phyloP scores from a whole-genome alignment of 2,113 vertebrate genomes.

The Leucopsar rothschildi region DNA sequence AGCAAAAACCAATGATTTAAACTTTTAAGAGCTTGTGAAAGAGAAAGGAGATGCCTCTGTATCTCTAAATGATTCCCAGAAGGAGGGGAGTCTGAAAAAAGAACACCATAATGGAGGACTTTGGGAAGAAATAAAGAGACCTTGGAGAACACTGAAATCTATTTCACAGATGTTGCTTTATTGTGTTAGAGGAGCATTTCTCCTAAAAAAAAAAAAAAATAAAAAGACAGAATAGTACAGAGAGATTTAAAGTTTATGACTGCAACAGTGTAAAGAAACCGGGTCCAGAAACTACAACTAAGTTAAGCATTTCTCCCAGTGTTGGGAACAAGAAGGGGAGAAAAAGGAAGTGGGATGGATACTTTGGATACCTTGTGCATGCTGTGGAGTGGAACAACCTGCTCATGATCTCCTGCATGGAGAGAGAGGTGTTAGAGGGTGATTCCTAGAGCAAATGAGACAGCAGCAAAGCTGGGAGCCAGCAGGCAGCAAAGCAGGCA shows the following conservation, averaged over 20 bases:
- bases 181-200: background rate
- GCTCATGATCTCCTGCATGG: background rate
- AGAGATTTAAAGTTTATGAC: background rate
- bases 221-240: background rate
- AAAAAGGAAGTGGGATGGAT: background rate
- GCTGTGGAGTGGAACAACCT: background rate
- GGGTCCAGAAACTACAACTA: accelerated
- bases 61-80: background rate
- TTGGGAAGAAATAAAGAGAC: background rate
- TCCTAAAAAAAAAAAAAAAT: background rate
- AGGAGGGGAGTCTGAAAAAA: background rate
- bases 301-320: background rate
- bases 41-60: background rate
- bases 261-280: background rate
- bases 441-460: background rate
- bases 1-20: background rate
- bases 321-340: background rate
- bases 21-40: background rate
- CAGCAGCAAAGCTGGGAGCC: background rate
- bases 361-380: background rate
- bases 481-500: background rate
- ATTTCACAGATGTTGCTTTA: background rate
- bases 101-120: background rate
- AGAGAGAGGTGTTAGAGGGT: background rate
- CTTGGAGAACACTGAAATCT: background rate